phyloP scores from a whole-genome alignment of 2,797 vertebrate species.

The Mormyrops attenuatus region DNA sequence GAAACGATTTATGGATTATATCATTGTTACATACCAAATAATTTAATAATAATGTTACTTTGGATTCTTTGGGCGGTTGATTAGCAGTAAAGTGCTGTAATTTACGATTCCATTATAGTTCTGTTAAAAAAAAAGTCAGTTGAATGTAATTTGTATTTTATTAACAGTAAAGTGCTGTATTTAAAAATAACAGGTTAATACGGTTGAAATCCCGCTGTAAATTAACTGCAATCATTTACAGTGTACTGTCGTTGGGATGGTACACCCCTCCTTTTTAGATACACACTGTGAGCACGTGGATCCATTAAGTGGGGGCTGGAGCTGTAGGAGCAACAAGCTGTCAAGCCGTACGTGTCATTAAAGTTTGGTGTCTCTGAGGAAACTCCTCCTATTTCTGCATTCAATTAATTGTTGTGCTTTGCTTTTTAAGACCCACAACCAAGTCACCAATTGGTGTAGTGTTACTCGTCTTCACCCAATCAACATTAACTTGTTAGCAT shows the following conservation, averaged over 20 bases:
- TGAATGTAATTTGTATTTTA: background rate
- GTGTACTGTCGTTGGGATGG: background rate
- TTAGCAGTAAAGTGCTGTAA: no score
- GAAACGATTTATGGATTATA: no score
- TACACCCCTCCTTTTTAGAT: constrained; percentile 45
- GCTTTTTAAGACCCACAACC: constrained; percentile 70
- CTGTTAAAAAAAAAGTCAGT: background rate
- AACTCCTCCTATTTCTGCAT: constrained; percentile 70
- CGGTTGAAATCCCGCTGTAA: background rate
- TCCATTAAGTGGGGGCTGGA: constrained; percentile 47
- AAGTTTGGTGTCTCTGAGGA: constrained; percentile 45
- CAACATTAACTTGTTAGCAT: constrained; percentile 74
- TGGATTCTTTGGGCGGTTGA: no score
- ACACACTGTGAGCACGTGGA: constrained; percentile 41
- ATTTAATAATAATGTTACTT: no score
- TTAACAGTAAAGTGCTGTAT: no score
- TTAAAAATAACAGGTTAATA: no score
- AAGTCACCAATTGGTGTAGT: constrained; percentile 64
- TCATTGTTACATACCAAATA: background rate
- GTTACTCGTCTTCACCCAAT: constrained; percentile 77
- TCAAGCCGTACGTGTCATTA: constrained; percentile 45
- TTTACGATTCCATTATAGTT: no score
- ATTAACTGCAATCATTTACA: background rate
- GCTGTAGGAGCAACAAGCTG: constrained; percentile 58
- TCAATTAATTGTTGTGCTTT: constrained; percentile 62